Evolutionary conservation across 92 coral and sea anemone genomes (phyloP).

Genomic region (Pocillopora meandrina): DNA sequence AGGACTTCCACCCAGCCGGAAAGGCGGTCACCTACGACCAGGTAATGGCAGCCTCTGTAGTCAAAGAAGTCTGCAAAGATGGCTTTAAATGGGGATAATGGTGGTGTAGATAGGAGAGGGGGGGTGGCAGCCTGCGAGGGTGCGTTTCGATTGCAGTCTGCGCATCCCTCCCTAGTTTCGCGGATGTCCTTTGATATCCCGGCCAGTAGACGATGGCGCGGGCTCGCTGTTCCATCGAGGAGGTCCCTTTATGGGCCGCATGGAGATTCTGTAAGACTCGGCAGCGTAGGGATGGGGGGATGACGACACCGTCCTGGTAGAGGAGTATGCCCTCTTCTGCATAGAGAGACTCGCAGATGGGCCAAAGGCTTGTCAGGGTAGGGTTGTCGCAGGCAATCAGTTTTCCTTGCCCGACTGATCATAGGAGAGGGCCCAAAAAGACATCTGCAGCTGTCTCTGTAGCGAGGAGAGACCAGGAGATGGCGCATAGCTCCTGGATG

Average conservation of each 20-base stretch:
- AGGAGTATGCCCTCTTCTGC: conserved; percentile 63
- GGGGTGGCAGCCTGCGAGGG: conserved; percentile 62
- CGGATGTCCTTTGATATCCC: conserved; percentile 54
- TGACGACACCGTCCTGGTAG: conserved; percentile 53
- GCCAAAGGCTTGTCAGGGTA: conserved; percentile 50
- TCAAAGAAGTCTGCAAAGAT: conserved; percentile 72
- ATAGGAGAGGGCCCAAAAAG: conserved; percentile 34
- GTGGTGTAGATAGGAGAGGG: conserved; percentile 45
- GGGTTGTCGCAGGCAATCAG: conserved; percentile 42
- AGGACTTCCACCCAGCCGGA: conserved; percentile 74
- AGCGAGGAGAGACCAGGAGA: conserved; percentile 67
- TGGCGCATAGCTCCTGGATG: conserved; percentile 48
- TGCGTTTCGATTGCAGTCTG: conserved; percentile 64
- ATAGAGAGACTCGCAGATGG: conserved; percentile 58
- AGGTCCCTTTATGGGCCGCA: conserved; percentile 72
- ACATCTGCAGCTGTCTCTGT: conserved; percentile 58
- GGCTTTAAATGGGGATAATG: conserved; percentile 72
- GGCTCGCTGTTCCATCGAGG: conserved; percentile 59
- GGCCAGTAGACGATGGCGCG: conserved; percentile 44
- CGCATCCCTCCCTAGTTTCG: conserved; percentile 36
- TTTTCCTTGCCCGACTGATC: conserved; percentile 51
- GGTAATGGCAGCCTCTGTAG: conserved; percentile 62
- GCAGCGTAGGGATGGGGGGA: conserved; percentile 60
- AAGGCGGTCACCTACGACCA: conserved; percentile 74
- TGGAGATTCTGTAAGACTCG: conserved; percentile 66